These are phyloP conservation scores for Dichetophora obliterata DNA, from an alignment of 2,888 invertebrate species.

Conservation along the genomic window DNA sequence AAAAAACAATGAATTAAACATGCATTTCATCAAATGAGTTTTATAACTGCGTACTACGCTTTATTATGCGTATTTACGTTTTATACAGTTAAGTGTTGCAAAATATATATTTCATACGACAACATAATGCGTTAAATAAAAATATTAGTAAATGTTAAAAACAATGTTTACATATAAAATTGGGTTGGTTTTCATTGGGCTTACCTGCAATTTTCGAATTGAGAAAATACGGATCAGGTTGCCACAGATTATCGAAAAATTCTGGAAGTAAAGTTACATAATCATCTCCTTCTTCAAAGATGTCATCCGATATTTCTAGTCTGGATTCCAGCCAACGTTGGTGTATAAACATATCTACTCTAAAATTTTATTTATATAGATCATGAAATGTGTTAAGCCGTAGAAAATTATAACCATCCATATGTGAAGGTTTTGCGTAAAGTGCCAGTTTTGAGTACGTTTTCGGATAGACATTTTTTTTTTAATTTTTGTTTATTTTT, in stretches of 20 bases:
- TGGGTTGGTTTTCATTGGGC: neutral
- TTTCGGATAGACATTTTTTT: too few species aligned
- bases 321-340: conserved; percentile 87
- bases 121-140: neutral
- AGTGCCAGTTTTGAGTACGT: too few species aligned
- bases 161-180: neutral
- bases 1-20: conserved; percentile 11
- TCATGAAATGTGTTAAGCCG: neutral
- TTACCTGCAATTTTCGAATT: conserved; percentile 88
- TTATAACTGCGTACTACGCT: neutral
- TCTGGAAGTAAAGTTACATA: conserved; percentile 84
- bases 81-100: neutral
- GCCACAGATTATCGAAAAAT: conserved; percentile 88
- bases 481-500: neutral
- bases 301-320: conserved; percentile 80
- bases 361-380: conserved; percentile 61
- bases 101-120: neutral
- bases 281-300: conserved; percentile 85
- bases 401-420: too few species aligned
- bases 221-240: conserved; percentile 87
- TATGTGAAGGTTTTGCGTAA: too few species aligned
- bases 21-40: conserved; percentile 25
- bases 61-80: neutral
- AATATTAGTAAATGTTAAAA: neutral
- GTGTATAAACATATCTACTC: conserved; percentile 87